Conservation (phyloP, 2,113 vertebrate genomes). For the Vireo altiloquus region DNA sequence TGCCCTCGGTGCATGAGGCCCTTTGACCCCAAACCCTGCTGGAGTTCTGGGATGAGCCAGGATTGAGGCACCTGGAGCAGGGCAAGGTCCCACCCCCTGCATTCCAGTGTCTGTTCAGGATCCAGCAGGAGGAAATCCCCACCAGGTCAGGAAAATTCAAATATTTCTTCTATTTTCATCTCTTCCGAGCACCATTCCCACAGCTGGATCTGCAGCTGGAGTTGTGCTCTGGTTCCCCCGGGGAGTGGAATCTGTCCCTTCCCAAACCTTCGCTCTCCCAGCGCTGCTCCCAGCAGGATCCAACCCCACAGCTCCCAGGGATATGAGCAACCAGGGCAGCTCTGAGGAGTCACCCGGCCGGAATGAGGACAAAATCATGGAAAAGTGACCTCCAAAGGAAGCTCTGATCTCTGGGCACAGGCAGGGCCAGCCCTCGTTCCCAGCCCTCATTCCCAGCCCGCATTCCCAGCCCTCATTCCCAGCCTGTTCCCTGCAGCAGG, state of each 20-base stretch:
- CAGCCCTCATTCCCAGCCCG: constrained; percentile 43
- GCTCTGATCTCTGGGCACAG: no score
- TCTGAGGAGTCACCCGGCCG: background rate
- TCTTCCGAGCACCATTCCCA: background rate
- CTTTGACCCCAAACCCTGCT: background rate
- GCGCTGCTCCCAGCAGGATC: accelerated
- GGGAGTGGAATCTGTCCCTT: accelerated
- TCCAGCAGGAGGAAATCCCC: background rate
- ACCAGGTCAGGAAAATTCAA: background rate
- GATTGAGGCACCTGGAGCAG: background rate
- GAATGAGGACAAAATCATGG: background rate
- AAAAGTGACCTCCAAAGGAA: background rate
- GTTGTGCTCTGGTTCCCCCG: accelerated
- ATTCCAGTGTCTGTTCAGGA: background rate
- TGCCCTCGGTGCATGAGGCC: background rate
- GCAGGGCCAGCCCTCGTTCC: no score
- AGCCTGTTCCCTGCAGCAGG: constrained; percentile 15
- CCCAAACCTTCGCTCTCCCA: background rate
- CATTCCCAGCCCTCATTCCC: constrained; percentile 40
- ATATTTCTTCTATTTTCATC: background rate
- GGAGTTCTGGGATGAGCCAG: background rate
- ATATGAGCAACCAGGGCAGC: accelerated
- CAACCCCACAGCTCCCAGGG: background rate
- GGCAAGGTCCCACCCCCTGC: background rate
- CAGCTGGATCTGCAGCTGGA: background rate